Conservation (phyloP, 1,140 invertebrate genomes). For the Nasonia vitripennis region DNA sequence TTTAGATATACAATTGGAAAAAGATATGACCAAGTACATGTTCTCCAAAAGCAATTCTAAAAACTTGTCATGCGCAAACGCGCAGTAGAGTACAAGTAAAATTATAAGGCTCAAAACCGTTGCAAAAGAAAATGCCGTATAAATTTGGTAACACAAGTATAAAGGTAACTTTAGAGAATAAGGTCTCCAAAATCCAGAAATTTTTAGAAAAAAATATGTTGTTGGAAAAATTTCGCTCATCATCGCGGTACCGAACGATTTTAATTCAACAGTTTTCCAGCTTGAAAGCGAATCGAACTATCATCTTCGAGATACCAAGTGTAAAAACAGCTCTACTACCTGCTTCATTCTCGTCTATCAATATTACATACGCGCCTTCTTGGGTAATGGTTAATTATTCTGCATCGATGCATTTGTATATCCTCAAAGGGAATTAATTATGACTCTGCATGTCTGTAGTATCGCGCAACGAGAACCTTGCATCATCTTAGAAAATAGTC, state of each 20-base stretch:
- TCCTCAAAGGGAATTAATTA: too few species aligned
- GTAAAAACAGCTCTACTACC: too few species aligned
- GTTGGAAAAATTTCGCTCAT: not conserved
- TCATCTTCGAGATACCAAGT: too few species aligned
- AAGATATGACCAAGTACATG: not conserved
- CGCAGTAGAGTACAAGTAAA: not conserved
- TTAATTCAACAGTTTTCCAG: too few species aligned
- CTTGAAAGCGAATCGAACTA: too few species aligned
- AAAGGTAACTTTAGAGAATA: not conserved
- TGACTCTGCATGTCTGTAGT: too few species aligned
- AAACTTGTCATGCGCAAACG: not conserved
- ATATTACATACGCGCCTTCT: too few species aligned
- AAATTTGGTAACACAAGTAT: not conserved
- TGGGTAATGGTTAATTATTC: too few species aligned
- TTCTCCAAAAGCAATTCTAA: not conserved
- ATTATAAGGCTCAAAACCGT: not conserved
- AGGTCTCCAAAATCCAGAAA: slow-evolving; percentile 11
- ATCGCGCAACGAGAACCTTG: too few species aligned
- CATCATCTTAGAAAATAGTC: too few species aligned
- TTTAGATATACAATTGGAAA: slow-evolving; percentile 7
- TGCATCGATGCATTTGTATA: too few species aligned
- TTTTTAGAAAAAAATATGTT: not conserved
- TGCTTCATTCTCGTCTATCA: too few species aligned
- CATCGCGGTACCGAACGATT: not conserved
- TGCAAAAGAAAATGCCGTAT: not conserved